Evolutionary conservation across 2,113 vertebrate species (phyloP).

Genomic region (Gopherus flavomarginatus): DNA sequence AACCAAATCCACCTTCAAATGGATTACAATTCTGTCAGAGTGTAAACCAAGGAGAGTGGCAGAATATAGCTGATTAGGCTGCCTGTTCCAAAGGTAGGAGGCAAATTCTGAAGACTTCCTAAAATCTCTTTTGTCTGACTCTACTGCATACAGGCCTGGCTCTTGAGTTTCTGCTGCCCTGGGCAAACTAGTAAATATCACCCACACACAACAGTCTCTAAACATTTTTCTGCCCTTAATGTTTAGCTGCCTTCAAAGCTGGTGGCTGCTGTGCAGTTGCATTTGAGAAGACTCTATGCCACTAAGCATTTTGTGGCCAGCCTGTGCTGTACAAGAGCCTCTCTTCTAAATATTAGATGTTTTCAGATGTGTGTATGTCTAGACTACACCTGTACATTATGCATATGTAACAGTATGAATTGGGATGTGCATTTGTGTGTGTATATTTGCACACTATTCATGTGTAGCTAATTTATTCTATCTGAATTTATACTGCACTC

Average conservation of each 20-base stretch:
- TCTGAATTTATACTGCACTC: not conserved
- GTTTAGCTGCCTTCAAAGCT: not conserved
- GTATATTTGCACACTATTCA: not conserved
- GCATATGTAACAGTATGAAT: rapidly evolving
- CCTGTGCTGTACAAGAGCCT: not conserved
- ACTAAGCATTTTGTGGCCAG: rapidly evolving
- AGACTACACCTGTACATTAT: rapidly evolving
- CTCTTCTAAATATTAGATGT: rapidly evolving
- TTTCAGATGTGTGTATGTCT: rapidly evolving
- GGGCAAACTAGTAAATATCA: not conserved
- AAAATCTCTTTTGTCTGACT: not conserved
- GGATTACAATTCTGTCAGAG: rapidly evolving
- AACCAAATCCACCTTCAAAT: not conserved
- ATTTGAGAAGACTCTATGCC: not conserved
- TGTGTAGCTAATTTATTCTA: not conserved
- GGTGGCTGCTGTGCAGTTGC: rapidly evolving
- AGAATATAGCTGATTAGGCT: rapidly evolving
- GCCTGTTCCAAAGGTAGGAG: rapidly evolving
- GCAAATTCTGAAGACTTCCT: not conserved
- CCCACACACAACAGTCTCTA: not conserved
- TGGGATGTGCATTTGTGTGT: rapidly evolving
- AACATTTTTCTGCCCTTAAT: not conserved
- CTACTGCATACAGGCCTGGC: rapidly evolving
- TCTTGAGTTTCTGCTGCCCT: not conserved
- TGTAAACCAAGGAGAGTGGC: not conserved